Conservation (phyloP, 2,113 vertebrate species). For the Pterocles orientalis region DNA sequence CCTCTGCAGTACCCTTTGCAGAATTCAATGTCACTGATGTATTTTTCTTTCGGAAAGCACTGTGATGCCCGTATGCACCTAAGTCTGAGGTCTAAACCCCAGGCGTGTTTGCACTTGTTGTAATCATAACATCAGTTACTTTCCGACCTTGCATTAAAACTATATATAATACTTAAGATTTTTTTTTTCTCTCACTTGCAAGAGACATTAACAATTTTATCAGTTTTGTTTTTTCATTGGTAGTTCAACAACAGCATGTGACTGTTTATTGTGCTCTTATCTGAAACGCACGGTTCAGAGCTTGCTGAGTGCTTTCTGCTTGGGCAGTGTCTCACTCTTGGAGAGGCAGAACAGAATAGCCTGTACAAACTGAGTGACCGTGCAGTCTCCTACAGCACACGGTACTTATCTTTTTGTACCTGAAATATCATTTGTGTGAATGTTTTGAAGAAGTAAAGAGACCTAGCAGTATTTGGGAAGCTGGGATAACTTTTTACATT, state of each 20-base stretch:
- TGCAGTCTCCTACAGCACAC: neutral
- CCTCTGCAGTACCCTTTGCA: neutral
- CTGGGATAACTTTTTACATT: neutral
- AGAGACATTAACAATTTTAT: neutral
- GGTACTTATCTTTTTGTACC: neutral
- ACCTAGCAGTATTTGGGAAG: neutral
- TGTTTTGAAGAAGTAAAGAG: neutral
- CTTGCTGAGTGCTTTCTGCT: neutral
- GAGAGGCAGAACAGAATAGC: neutral
- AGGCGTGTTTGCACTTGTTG: neutral
- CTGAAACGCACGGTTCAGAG: neutral
- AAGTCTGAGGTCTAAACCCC: neutral
- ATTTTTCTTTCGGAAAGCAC: neutral
- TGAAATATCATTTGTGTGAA: neutral
- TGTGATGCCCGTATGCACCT: accelerated
- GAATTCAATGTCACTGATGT: neutral
- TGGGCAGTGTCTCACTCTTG: neutral
- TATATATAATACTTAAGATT: neutral
- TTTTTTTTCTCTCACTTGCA: neutral
- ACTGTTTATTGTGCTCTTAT: neutral
- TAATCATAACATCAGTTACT: neutral
- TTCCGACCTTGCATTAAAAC: neutral
- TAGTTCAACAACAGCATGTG: neutral
- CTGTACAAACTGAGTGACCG: neutral
- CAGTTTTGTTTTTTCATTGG: neutral